Percentiles rank a stretch among this genome's conserved stretches.
Evolutionary conservation across 2,888 invertebrate species (phyloP).

Genomic region (Icerya purchasi): DNA sequence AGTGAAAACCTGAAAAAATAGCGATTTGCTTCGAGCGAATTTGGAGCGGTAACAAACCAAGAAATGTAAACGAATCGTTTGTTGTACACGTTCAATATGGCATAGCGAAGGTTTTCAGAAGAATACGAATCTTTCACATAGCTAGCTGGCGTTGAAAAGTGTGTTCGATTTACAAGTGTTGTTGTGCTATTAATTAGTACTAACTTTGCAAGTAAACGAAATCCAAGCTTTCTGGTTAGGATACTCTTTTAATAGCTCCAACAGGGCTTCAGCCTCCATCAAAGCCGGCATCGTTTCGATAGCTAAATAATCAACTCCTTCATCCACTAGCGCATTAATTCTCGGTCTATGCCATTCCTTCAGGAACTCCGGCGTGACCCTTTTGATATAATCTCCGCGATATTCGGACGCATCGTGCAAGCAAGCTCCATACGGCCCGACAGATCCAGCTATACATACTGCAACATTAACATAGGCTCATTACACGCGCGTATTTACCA

Average conservation of each 20-base stretch:
- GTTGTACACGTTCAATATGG: too few relatives aligned
- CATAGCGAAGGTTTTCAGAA: too few relatives aligned
- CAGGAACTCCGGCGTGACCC: constrained; percentile 40
- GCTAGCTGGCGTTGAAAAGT: too few relatives aligned
- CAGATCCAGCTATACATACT: constrained; percentile 58
- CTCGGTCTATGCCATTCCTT: constrained; percentile 68
- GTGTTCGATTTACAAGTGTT: too few relatives aligned
- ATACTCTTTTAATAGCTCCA: constrained; percentile 55
- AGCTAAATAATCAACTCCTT: constrained; percentile 65
- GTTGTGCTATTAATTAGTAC: too few relatives aligned
- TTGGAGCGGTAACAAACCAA: too few relatives aligned
- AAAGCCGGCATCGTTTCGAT: constrained; percentile 81
- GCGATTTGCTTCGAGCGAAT: too few relatives aligned
- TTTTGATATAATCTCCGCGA: constrained; percentile 54
- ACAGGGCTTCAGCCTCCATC: constrained; percentile 59
- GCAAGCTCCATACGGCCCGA: constrained; percentile 82
- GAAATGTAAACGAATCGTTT: too few relatives aligned
- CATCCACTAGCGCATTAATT: constrained; percentile 52
- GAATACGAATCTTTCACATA: too few relatives aligned
- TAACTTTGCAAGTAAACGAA: constrained; percentile 71
- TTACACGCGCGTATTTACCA: too few relatives aligned
- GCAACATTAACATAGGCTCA: too few relatives aligned
- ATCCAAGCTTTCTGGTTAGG: constrained; percentile 66
- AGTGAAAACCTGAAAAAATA: too few relatives aligned
- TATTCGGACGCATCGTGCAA: constrained; percentile 84